Evolutionary conservation across 2,113 vertebrate species (phyloP).

Genomic region (Hyperoodon ampullatus): DNA sequence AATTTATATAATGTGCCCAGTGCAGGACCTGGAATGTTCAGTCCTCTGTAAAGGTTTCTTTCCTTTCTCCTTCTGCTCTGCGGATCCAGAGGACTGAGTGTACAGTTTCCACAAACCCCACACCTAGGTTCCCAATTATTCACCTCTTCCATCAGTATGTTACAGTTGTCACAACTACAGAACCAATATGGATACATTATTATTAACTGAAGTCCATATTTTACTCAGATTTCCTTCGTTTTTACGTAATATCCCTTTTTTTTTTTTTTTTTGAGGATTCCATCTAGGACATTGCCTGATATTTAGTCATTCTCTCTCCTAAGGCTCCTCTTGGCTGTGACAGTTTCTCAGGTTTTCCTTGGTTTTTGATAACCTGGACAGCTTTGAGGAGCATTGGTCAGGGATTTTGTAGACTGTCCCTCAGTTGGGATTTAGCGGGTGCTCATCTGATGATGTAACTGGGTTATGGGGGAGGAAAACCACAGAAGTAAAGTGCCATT

Average conservation of each 20-base stretch:
- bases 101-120: too few relatives aligned
- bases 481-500: neutral
- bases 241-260: neutral
- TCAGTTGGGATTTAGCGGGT: neutral
- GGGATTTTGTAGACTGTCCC: neutral
- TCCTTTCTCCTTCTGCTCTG: neutral
- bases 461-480: neutral
- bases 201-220: neutral
- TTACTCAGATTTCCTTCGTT: neutral
- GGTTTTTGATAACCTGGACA: neutral
- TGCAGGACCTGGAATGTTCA: neutral
- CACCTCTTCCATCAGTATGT: too few relatives aligned
- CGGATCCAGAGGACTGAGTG: neutral
- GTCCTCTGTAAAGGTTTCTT: neutral
- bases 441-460: neutral
- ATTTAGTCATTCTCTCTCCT: neutral
- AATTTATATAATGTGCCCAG: accelerated
- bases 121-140: too few relatives aligned
- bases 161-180: neutral
- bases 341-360: neutral
- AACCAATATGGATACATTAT: neutral
- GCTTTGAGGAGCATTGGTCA: neutral
- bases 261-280: neutral
- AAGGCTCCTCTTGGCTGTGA: neutral
- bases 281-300: neutral